phyloP scores from a whole-genome alignment of 2,797 vertebrate species.

The Lagorchestes hirsutus region DNA sequence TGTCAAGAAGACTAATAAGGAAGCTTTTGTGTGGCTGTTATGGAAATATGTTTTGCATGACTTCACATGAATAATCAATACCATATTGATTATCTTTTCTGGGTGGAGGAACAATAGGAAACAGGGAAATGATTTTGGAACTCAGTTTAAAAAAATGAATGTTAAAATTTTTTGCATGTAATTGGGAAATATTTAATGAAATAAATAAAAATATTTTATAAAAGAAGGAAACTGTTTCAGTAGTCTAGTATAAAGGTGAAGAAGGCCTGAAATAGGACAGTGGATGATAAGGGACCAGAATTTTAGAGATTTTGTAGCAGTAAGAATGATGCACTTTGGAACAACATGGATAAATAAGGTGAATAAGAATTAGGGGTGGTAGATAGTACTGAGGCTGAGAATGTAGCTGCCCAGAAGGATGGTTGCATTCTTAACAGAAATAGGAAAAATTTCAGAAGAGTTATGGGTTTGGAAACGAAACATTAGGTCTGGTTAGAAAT shows the following conservation, averaged over 20 bases:
- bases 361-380: not conserved
- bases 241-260: not conserved
- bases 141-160: not conserved
- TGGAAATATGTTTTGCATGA: not conserved
- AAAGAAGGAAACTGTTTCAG: not conserved
- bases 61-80: not conserved
- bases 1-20: not conserved
- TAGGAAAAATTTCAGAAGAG: too few species aligned
- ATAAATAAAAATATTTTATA: not conserved
- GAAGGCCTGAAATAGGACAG: not conserved
- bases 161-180: not conserved
- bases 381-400: not conserved
- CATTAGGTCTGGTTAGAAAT: too few species aligned
- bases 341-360: not conserved
- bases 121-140: not conserved
- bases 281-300: not conserved
- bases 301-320: not conserved
- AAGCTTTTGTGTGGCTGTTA: not conserved
- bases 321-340: not conserved
- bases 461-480: too few species aligned
- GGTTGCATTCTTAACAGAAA: not conserved
- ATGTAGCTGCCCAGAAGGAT: not conserved
- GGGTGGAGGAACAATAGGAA: not conserved
- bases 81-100: not conserved
- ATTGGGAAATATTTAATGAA: not conserved